Evolutionary conservation across 2,797 vertebrate species (phyloP), one percentile per base, ranked within the genome.

Genomic region (Lycodopsis pacificus): DNA sequence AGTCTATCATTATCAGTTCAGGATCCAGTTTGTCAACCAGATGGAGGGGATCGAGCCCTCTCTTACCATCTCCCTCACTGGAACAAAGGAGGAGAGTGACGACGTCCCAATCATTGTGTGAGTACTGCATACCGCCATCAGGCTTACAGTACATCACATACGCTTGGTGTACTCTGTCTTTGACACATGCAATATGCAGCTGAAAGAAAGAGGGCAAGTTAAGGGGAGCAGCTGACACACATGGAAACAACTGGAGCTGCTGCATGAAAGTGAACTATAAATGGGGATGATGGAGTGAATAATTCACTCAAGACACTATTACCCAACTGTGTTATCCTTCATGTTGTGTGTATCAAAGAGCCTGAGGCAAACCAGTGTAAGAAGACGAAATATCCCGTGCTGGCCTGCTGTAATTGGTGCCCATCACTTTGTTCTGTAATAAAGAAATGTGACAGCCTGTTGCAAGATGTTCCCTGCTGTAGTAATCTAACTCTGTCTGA

Each of bases 1-100:
- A 99, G 98, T 98, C 71, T 97, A 95, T 82, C 98, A 99, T 82
- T 98, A 98, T 83, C 97, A 98, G 90, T 95, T 99, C 93, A 98
- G 95, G 94, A 95, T 99, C 76, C 96, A 96, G 85, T 96, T 98
- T 76, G 90, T 96, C 87, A 96, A 95, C 71, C 95, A 96, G 87
- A 93, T 89, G 4, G 90, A 94, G 65, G 89, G 73, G 0, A 86
- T 90, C 13, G 91, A 96, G 32, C 96, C 96, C 2, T 88, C 94
- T 17, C 95, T 99, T 63, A 95, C 93, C 46, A 90, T 97, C 83
- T 96, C 94, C 11, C 92, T 99, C 69, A 90, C 93, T 0, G 97
- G 97, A 70, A 97, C 96, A 13, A 95, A 95, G 77, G 91, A 94
- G 1, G 96, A 98, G 51, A 94, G 94, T 54, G 94, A 95, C 80